Evolutionary conservation across 2,113 vertebrate genomes (phyloP).

Genomic region (Periophthalmodon schlosseri): DNA sequence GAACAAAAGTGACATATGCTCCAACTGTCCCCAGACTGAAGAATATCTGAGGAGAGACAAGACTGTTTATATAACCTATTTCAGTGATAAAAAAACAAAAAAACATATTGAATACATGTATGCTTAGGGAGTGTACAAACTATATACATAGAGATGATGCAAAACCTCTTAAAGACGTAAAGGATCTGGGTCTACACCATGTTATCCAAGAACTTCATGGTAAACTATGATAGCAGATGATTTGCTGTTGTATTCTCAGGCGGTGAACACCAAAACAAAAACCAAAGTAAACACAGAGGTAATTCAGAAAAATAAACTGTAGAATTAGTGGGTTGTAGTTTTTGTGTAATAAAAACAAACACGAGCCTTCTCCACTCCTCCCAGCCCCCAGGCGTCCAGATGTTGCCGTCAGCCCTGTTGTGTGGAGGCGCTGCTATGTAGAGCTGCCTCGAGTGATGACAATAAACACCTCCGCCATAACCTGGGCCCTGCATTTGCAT

Average conservation of each 20-base stretch:
- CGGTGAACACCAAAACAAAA: not conserved
- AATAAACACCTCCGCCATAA: constrained; percentile 96
- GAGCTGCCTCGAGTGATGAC: constrained; percentile 92
- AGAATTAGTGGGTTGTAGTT: constrained; percentile 4
- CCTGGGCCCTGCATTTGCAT: constrained; percentile 90
- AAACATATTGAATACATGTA: too few species aligned
- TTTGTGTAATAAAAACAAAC: constrained; percentile 43
- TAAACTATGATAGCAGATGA: not conserved
- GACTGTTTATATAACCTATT: too few species aligned
- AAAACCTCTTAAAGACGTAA: too few species aligned
- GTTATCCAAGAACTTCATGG: not conserved
- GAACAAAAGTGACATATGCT: too few species aligned
- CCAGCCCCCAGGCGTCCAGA: constrained; percentile 69
- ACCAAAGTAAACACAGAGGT: not conserved
- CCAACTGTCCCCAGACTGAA: too few species aligned
- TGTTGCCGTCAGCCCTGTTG: constrained; percentile 75
- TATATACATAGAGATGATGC: too few species aligned
- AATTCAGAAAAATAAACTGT: constrained; percentile 2
- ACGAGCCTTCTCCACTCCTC: constrained; percentile 53
- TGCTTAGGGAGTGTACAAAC: too few species aligned
- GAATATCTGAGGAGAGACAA: too few species aligned
- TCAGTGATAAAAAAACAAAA: too few species aligned
- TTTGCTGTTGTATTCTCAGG: constrained; percentile 12
- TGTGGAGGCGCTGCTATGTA: constrained; percentile 81
- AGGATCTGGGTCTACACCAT: not conserved